Base-by-base conservation (phyloP, 2,797 vertebrate genomes). In the Rhadinocentrus ornatus region DNA sequence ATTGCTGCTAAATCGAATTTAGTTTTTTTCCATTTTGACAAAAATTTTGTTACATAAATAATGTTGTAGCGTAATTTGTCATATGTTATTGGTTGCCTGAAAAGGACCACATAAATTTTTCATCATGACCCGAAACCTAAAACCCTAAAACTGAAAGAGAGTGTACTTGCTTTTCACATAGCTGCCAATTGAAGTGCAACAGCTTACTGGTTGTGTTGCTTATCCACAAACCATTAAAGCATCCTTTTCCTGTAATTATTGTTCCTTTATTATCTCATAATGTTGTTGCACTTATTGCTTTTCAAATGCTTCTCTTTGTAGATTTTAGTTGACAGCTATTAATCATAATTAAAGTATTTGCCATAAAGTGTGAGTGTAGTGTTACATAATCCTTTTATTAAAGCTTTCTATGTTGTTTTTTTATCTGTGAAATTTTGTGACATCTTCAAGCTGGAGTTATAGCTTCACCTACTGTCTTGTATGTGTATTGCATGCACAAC, bases 381-480 rank as follows among this genome's bases (percentile, higher is more conserved):
- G 22, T 53, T 22, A 9, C 22, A 1, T 13, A 26, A 27, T 6
- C 22, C 3, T 27, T 52, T 26, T 53, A 53, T 53, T 53, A 26
- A 13, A n/a, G 50, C 4, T 22, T 26, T 4, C 9, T 10, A 10
- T 50, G 18, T 3, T 13, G 11, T 13, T 3, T 6, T 44, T 20
- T 44, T 39, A 16, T 44, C 10, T 4, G 39, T 16, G 6, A 44
- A 44, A 44, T 18, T 46, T 15, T 44, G 1, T 10, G 2, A 2
- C 22, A 20, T 13, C 48, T 18, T 12, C 41, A 44, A 8, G 48
- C 11, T 60, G 1, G 15, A 39, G 32, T 61, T 81, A 3, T 87
- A 50, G 64, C 80, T n/a, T 77, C 83, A 58, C 64, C 87, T 81
- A 59, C 54, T 55, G 46, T 35, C n/a, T 27, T 0, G 32, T 48